Base-by-base conservation (phyloP, 2,888 invertebrate genomes). In the Scaptomyza caliginosa region DNA sequence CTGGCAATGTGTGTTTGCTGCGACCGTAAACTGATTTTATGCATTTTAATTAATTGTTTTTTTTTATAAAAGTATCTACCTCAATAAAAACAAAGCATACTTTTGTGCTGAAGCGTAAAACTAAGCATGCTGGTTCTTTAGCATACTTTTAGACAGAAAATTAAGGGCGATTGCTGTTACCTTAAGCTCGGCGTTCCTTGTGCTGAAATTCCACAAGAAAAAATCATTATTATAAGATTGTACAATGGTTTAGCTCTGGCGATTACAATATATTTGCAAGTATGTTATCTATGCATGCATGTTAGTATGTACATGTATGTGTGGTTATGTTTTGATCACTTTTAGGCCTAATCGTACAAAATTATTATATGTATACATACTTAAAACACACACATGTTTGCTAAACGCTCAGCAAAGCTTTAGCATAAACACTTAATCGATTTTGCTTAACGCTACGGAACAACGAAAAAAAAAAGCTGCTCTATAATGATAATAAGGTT, bases 291-390 rank as follows among this genome's bases (percentile, higher is more conserved):
- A 38, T 38, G 10, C 16, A 21, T 46, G 30, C 34, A 6, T 38
- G 50, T 7, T 3, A 19, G 11, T 39, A 23, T 54, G 28, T 36
- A 17, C 32, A 54, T 42, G 11, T 40, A 17, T 55, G 7, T 46
- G 40, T 52, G 26, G 26, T 40, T 59, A 38, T 39, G 48, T 16
- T 60, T 62, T 71, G 55, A 71, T 71, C 66, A 66, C 72, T 66
- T 43, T 54, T n/a, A 56, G 56, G 54, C 71, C 51, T 40, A 55
- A 60, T 38, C 30, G 50, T 60, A 66, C 50, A 54, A 48, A 74
- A 58, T 43, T 8, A 8, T 16, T 7, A 7, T 34, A 34, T 34
- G 50, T 73, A 50, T 54, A 46, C 49, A 62, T 30, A 52, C 3
- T n/a, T n/a, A n/a, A 24, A 4, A 32, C 32, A 32, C 13, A 7